Conservation (phyloP, 2,113 vertebrate species). For the Mastomys natalensis region DNA sequence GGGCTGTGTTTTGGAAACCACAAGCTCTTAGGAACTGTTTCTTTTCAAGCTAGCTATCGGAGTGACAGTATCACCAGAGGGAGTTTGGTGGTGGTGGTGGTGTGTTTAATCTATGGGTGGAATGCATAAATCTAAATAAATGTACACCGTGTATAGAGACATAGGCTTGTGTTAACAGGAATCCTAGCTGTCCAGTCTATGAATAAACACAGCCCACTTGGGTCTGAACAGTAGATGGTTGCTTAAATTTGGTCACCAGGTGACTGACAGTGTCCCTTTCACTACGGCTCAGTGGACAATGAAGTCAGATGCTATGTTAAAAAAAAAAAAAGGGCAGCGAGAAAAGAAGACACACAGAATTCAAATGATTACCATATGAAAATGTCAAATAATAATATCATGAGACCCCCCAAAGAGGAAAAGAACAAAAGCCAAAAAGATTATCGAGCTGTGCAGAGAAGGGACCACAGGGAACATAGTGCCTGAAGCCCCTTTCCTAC, state of each 20-base stretch:
- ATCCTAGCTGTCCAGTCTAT: slow-evolving; percentile 15
- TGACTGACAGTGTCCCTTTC: slow-evolving; percentile 72
- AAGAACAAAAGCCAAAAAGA: slow-evolving; percentile 84
- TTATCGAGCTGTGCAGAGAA: slow-evolving; percentile 76
- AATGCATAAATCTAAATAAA: slow-evolving; percentile 78
- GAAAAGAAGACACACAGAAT: slow-evolving; percentile 79
- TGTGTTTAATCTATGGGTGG: slow-evolving; percentile 63
- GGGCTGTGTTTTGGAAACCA: slow-evolving; percentile 78
- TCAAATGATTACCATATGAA: slow-evolving; percentile 85
- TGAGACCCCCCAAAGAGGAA: slow-evolving; percentile 75
- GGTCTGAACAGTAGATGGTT: slow-evolving; percentile 65
- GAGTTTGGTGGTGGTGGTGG: slow-evolving; percentile 14
- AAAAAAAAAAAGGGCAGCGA: slow-evolving; percentile 77
- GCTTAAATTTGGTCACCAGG: slow-evolving; percentile 76
- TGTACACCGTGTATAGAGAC: slow-evolving; percentile 70
- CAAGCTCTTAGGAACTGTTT: slow-evolving; percentile 67
- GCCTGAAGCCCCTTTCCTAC: slow-evolving; percentile 55
- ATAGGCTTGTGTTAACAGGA: slow-evolving; percentile 59
- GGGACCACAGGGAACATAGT: slow-evolving; percentile 55
- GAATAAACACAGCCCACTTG: slow-evolving; percentile 50
- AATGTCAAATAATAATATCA: slow-evolving; percentile 85
- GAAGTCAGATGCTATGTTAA: slow-evolving; percentile 67
- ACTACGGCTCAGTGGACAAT: slow-evolving; percentile 49
- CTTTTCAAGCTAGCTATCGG: slow-evolving; percentile 73
- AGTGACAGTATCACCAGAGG: slow-evolving; percentile 66